Percentiles rank a stretch among this genome's conserved stretches.
Conservation (phyloP, 2,797 vertebrate genomes). For the Gephyroberyx darwinii region DNA sequence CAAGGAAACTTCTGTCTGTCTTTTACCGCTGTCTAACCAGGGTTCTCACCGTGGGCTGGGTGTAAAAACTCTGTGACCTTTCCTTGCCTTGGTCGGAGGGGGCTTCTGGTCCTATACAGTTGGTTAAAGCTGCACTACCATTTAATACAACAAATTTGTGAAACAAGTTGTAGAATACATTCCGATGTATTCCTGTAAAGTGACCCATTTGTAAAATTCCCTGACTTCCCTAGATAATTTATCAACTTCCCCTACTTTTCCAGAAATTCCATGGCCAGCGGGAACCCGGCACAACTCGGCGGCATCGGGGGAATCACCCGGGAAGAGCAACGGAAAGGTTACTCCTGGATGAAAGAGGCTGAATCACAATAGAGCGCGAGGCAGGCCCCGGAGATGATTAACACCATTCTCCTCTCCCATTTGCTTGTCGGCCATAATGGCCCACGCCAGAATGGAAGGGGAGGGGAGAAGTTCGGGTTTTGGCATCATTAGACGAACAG, state of each 20-base stretch:
- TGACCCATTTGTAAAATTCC: background rate
- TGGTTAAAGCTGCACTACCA: no score
- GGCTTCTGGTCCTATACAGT: no score
- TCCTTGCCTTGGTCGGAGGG: no score
- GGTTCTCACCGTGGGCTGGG: background rate
- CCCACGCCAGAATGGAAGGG: constrained; percentile 86
- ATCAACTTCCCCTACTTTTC: constrained; percentile 16
- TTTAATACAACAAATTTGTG: no score
- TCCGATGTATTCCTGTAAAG: background rate
- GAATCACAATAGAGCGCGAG: constrained; percentile 77
- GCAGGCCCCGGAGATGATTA: constrained; percentile 85
- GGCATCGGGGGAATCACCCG: constrained; percentile 9
- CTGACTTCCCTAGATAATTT: background rate
- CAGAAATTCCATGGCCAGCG: constrained; percentile 21
- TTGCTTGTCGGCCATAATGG: constrained; percentile 89
- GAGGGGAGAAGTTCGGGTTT: constrained; percentile 83
- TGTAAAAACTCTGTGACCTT: background rate
- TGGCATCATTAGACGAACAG: constrained; percentile 86
- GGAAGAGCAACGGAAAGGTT: constrained; percentile 59
- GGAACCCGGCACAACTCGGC: constrained; percentile 24
- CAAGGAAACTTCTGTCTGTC: background rate
- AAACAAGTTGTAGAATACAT: background rate
- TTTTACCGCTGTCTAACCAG: background rate
- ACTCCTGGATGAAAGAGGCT: constrained; percentile 78
- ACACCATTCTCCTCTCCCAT: constrained; percentile 86